Percentiles rank a stretch among this genome's conserved stretches.
These are phyloP conservation scores for Drosophila kokeensis DNA, from an alignment of 2,888 invertebrate genomes.

Conservation along the genomic window DNA sequence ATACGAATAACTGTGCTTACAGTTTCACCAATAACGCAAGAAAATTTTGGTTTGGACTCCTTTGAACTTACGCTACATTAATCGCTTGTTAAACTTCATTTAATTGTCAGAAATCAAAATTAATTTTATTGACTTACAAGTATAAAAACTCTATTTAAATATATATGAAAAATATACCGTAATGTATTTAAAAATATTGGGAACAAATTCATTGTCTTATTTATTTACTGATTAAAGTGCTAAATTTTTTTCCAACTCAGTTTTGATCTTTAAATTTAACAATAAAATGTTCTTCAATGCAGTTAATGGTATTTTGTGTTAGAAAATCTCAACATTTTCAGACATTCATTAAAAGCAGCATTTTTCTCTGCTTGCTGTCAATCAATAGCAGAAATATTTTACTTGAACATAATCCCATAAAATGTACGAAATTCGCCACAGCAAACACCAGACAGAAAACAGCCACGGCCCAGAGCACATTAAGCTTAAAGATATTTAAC, in stretches of 20 bases:
- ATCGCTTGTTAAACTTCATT: not conserved
- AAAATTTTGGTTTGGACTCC: not conserved
- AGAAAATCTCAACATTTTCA: constrained; percentile 5
- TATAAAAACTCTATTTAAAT: not conserved
- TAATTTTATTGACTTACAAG: not conserved
- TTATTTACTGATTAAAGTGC: not conserved
- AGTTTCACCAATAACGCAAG: not conserved
- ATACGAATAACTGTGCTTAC: constrained; percentile 35
- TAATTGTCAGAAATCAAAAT: not conserved
- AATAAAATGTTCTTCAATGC: not conserved
- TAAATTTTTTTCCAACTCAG: not conserved
- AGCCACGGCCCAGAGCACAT: constrained; percentile 14
- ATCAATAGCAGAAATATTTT: constrained; percentile 40
- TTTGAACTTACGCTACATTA: not conserved
- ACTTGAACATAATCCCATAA: constrained; percentile 25
- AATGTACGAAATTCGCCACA: constrained; percentile 22
- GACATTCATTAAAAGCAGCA: not conserved
- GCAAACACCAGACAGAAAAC: constrained; percentile 19
- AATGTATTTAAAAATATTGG: too few species aligned
- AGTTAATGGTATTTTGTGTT: not conserved
- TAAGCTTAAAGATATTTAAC: constrained; percentile 51
- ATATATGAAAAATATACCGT: not conserved
- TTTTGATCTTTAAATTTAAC: not conserved
- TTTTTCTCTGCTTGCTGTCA: constrained; percentile 27
- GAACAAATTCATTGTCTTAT: not conserved